A percentile compares a stretch with the other conserved stretches of the same genome.
Evolutionary conservation across 2,113 vertebrate genomes (phyloP).

Genomic region (Ceyx margarethae): DNA sequence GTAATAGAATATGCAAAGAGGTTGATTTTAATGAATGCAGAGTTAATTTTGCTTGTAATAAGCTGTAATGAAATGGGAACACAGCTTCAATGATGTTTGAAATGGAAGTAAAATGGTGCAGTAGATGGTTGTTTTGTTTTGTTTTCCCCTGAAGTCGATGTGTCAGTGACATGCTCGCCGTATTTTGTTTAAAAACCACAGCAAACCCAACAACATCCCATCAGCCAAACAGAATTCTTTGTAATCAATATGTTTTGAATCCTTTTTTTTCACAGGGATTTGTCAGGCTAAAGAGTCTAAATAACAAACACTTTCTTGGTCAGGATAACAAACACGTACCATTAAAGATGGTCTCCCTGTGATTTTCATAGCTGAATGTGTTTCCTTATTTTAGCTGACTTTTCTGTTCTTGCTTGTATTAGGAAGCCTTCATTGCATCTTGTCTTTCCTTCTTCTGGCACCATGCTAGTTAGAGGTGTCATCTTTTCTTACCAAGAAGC

Average conservation of each 20-base stretch:
- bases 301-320: background rate
- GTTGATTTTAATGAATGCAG: background rate
- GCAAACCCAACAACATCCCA: accelerated
- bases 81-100: background rate
- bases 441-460: background rate
- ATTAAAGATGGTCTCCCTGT: background rate
- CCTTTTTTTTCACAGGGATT: background rate
- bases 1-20: background rate
- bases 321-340: background rate
- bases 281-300: background rate
- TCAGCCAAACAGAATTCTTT: background rate
- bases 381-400: background rate
- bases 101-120: background rate
- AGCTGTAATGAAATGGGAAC: background rate
- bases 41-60: background rate
- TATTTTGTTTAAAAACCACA: background rate
- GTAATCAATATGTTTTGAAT: background rate
- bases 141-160: background rate
- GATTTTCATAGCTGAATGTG: background rate
- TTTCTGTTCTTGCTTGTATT: background rate
- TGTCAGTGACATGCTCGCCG: background rate
- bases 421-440: background rate
- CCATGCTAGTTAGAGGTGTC: background rate
- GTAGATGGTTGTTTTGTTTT: background rate
- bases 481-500: background rate